Conservation (phyloP, 2,797 vertebrate species). For the Prunella strophiata region DNA sequence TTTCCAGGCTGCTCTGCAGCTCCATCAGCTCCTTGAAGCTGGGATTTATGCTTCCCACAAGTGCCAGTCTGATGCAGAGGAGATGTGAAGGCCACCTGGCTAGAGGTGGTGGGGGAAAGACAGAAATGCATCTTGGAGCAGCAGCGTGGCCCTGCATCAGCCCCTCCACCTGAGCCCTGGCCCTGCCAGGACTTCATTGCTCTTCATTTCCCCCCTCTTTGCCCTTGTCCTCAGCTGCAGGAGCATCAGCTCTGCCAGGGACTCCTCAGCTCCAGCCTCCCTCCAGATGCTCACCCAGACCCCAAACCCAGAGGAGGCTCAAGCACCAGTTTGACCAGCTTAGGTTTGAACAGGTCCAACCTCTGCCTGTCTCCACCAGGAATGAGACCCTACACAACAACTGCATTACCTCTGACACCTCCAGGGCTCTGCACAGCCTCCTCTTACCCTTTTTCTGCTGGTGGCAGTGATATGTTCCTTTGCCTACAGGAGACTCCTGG, state of each 20-base stretch:
- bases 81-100: neutral
- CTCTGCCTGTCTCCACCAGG: neutral
- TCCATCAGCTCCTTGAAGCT: neutral
- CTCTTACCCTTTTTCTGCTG: neutral
- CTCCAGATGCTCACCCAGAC: neutral
- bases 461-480: neutral
- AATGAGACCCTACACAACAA: neutral
- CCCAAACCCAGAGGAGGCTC: neutral
- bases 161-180: neutral
- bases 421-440: neutral
- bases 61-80: neutral
- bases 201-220: neutral
- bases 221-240: neutral
- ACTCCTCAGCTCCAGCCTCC: neutral
- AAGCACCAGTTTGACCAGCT: neutral
- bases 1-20: neutral
- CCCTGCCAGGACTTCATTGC: neutral
- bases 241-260: neutral
- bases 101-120: neutral
- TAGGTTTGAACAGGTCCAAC: neutral
- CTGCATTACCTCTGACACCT: neutral
- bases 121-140: neutral
- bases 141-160: accelerated
- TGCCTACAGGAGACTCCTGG: neutral
- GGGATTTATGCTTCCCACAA: neutral